phyloP scores from a whole-genome alignment of 2,888 invertebrate genomes.

The Diplolepis rosae region DNA sequence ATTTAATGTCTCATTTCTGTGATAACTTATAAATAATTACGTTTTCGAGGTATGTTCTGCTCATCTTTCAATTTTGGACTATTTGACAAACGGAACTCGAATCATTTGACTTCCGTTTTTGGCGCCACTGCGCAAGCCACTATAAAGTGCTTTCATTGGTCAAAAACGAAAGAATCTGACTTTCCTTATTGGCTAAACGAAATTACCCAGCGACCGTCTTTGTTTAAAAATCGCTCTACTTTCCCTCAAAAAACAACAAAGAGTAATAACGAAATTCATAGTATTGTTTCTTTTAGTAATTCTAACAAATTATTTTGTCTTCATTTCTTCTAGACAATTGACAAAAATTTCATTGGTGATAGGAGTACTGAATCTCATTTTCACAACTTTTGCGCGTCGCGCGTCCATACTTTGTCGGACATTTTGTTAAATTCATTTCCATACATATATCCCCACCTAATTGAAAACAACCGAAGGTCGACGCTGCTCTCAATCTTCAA shows the following conservation, averaged over 20 bases:
- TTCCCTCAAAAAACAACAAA: neutral
- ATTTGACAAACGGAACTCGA: neutral
- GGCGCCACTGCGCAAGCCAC: neutral
- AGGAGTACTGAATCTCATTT: neutral
- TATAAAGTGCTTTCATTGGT: neutral
- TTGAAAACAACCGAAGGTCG: constrained; percentile 73
- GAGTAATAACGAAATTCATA: no score
- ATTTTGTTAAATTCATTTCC: constrained; percentile 67
- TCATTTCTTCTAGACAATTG: no score
- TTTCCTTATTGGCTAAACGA: neutral
- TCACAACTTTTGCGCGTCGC: neutral
- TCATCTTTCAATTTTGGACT: neutral
- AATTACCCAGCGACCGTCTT: neutral
- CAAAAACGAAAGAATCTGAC: neutral
- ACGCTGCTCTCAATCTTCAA: constrained; percentile 66
- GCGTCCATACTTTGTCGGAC: constrained; percentile 49
- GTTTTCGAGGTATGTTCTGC: neutral
- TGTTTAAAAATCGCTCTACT: neutral
- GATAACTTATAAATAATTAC: neutral
- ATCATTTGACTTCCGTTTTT: neutral
- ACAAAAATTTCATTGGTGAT: no score
- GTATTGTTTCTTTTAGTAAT: no score
- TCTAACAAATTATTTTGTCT: no score
- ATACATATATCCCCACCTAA: constrained; percentile 39
- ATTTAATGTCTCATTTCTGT: neutral